These are phyloP conservation scores for Trididemnum clinides DNA, from an alignment of 23 tunicate species.

Conservation along the genomic window DNA sequence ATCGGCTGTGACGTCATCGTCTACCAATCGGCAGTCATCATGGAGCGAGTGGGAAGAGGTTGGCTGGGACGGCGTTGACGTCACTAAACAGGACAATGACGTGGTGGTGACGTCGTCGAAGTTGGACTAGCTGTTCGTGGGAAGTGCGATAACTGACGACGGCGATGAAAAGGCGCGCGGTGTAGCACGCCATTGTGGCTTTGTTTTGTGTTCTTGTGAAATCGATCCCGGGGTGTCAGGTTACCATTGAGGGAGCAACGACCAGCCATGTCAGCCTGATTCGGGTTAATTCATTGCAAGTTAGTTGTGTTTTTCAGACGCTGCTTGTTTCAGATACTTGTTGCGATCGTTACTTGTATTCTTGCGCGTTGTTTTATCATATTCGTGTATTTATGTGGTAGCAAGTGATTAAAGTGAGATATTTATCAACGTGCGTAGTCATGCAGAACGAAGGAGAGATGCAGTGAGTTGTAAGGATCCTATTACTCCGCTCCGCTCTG, in stretches of 20 bases:
- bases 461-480: no score
- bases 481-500: no score
- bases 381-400: no score
- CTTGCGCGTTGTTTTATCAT: no score
- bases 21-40: slow-evolving; percentile 39
- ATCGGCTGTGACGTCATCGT: slow-evolving; percentile 2
- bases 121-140: slow-evolving; percentile 36
- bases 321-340: no score
- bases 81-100: slow-evolving; percentile 42
- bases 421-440: no score
- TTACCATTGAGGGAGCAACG: slow-evolving; percentile 1
- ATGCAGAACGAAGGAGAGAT: no score
- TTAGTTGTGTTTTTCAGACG: no score
- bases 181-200: neutral
- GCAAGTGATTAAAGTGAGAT: no score
- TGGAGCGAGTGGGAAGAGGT: slow-evolving; percentile 89
- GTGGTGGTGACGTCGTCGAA: slow-evolving; percentile 69
- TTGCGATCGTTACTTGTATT: no score
- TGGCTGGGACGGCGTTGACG: slow-evolving; percentile 65
- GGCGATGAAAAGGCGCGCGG: slow-evolving; percentile 16
- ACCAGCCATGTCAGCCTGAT: no score
- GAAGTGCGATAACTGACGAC: neutral
- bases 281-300: no score
- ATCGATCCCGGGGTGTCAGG: neutral
- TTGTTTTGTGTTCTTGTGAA: neutral